Evolutionary conservation across 2,888 invertebrate genomes (phyloP).

Genomic region (Prenolepis imparis): DNA sequence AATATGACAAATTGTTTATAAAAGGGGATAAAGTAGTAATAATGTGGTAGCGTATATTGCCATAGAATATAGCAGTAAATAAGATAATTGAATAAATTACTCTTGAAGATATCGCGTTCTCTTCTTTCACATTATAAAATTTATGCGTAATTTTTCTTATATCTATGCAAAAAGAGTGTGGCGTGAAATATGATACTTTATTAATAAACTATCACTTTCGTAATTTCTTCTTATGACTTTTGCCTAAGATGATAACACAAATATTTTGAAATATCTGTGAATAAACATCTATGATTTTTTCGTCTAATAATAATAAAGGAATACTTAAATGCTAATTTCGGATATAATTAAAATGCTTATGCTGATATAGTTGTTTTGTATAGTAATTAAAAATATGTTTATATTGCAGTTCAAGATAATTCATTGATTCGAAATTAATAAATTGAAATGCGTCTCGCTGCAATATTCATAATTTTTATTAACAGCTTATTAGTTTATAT

Average conservation of each 20-base stretch:
- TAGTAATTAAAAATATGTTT: neutral
- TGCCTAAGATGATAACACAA: neutral
- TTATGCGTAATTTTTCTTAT: neutral
- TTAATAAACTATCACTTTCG: neutral
- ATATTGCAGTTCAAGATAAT: neutral
- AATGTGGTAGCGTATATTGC: neutral
- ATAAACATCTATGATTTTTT: neutral
- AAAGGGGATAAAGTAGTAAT: neutral
- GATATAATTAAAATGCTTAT: neutral
- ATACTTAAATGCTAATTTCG: neutral
- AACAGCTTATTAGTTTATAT: neutral
- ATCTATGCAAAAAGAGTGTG: neutral
- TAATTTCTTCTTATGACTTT: neutral
- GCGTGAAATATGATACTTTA: neutral
- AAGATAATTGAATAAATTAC: conserved; percentile 23
- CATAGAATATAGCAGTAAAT: neutral
- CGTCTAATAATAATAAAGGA: neutral
- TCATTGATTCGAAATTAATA: neutral
- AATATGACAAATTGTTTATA: neutral
- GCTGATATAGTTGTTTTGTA: neutral
- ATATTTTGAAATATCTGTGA: neutral
- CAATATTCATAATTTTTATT: neutral
- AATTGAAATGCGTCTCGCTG: neutral
- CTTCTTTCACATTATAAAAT: neutral
- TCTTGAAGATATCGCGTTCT: neutral